These are phyloP conservation scores for Dioctria rufipes DNA, from an alignment of 2,888 invertebrate species.

Conservation along the genomic window DNA sequence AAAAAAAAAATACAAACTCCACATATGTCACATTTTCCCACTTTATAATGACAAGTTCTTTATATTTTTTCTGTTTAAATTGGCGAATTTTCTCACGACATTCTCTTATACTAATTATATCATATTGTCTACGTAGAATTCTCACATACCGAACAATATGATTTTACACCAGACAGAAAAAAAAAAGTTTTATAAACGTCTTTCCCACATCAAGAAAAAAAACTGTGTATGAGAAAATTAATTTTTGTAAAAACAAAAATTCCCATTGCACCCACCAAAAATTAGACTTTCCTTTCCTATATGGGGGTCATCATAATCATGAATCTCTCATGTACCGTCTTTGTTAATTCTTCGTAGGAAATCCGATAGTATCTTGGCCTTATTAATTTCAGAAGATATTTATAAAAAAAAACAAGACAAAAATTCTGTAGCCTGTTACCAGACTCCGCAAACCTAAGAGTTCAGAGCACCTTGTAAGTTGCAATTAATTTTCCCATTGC, in stretches of 20 bases:
- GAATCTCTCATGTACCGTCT: background rate
- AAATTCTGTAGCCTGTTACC: background rate
- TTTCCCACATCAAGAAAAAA: too few relatives aligned
- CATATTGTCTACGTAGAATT: background rate
- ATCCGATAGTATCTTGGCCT: conserved; percentile 31
- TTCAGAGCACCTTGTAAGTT: conserved; percentile 33
- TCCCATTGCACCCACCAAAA: background rate
- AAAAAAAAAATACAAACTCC: too few relatives aligned
- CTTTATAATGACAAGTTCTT: too few relatives aligned
- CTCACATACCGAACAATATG: background rate
- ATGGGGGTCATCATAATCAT: background rate
- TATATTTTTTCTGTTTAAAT: too few relatives aligned
- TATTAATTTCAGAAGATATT: conserved; percentile 37
- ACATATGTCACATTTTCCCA: too few relatives aligned
- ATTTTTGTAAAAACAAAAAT: background rate
- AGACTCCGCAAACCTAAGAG: background rate
- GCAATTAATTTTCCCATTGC: conserved; percentile 45
- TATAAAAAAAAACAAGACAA: background rate
- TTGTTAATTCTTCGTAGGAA: conserved; percentile 12
- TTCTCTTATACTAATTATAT: background rate
- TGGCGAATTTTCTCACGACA: background rate
- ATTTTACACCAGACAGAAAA: too few relatives aligned
- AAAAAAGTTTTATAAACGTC: too few relatives aligned
- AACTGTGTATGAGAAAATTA: conserved; percentile 14
- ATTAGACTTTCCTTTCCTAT: background rate